Conservation (phyloP, 2,113 vertebrate genomes). For the Aspiorhynchus laticeps region DNA sequence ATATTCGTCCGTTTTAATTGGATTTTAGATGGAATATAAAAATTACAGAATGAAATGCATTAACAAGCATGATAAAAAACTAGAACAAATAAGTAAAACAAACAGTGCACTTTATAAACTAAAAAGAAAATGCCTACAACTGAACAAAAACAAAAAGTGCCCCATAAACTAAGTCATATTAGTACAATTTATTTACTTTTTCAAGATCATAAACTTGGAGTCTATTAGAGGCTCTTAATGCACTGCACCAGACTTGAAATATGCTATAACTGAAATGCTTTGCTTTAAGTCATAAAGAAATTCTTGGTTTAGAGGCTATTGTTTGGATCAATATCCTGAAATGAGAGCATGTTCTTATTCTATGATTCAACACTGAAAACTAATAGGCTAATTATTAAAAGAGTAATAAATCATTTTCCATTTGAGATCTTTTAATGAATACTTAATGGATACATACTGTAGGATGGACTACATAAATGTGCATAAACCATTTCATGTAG, state of each 20-base stretch:
- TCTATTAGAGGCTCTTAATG: slow-evolving; percentile 31
- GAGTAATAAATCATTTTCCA: background rate
- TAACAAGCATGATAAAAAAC: no score
- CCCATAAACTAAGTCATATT: slow-evolving; percentile 5
- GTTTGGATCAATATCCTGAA: slow-evolving; percentile 10
- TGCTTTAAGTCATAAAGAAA: background rate
- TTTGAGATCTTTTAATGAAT: slow-evolving; percentile 10
- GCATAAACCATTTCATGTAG: background rate
- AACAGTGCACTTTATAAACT: background rate
- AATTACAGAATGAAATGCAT: background rate
- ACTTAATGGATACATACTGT: background rate
- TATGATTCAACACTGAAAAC: background rate
- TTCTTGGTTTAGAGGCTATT: slow-evolving; percentile 14
- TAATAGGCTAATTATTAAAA: slow-evolving; percentile 13
- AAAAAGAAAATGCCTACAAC: background rate
- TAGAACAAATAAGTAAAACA: background rate
- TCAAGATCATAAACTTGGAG: background rate
- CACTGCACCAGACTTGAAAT: slow-evolving; percentile 8
- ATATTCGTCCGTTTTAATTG: background rate
- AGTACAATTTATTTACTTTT: background rate
- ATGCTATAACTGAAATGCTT: background rate
- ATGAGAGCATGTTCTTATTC: slow-evolving; percentile 2
- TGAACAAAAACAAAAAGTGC: background rate
- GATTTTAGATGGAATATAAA: background rate
- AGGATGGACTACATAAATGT: background rate